Evolutionary conservation across 2,888 invertebrate species (phyloP).

Genomic region (Parapristionchus giblindavisi): DNA sequence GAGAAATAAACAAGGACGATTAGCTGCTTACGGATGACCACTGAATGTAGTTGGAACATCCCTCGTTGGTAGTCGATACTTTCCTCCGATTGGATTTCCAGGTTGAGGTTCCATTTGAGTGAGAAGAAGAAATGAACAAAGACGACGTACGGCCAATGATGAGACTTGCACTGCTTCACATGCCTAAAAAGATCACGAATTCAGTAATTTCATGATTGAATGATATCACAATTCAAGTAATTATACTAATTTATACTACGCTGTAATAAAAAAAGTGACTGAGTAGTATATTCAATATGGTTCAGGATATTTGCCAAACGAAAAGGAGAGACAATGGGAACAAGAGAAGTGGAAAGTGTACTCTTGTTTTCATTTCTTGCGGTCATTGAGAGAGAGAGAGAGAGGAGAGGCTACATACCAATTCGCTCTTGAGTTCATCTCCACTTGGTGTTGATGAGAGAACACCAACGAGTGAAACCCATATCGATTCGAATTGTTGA

Average conservation of each 20-base stretch:
- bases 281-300: not conserved
- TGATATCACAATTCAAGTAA: not conserved
- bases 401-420: slow-evolving; percentile 9
- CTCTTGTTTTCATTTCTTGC: not conserved
- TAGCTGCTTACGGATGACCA: not conserved
- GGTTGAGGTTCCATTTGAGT: slow-evolving; percentile 36
- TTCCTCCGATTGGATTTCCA: slow-evolving; percentile 33
- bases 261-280: not conserved
- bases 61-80: slow-evolving; percentile 15
- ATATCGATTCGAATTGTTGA: slow-evolving; percentile 60
- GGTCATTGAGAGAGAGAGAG: not conserved
- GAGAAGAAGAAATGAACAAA: slow-evolving; percentile 28
- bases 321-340: not conserved
- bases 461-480: slow-evolving; percentile 64
- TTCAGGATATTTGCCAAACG: not conserved
- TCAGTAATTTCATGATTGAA: not conserved
- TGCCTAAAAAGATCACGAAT: not conserved
- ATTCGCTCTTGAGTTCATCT: slow-evolving; percentile 48
- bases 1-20: not conserved
- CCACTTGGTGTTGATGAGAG: slow-evolving; percentile 62
- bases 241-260: not conserved
- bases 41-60: slow-evolving; percentile 22
- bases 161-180: slow-evolving; percentile 29
- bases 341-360: not conserved
- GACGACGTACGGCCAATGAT: slow-evolving; percentile 18